Percentiles rank a stretch among this genome's conserved stretches.
These are phyloP conservation scores for Microctonus hyperodae DNA, from an alignment of 2,888 invertebrate genomes.

Conservation along the genomic window DNA sequence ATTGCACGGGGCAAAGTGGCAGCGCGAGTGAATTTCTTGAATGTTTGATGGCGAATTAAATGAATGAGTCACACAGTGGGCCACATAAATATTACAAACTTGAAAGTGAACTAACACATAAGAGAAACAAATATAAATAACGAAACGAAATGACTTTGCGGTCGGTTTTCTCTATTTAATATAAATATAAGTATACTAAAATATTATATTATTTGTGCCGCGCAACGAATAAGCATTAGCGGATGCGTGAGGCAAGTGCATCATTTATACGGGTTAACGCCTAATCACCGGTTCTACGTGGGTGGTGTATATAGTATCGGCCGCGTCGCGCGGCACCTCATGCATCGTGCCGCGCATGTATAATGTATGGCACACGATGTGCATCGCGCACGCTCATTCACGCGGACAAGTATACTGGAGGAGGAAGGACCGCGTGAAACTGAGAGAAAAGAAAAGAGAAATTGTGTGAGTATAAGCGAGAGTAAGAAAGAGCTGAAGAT, in stretches of 20 bases:
- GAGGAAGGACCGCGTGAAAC: neutral
- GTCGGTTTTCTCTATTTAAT: too few species aligned
- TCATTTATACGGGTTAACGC: conserved; percentile 43
- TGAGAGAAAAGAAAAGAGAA: conserved; percentile 24
- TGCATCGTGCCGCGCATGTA: conserved; percentile 39
- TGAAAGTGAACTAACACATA: neutral
- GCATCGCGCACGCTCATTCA: conserved; percentile 42
- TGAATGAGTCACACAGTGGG: conserved; percentile 4
- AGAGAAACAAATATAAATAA: neutral
- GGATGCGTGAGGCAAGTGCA: conserved; percentile 42
- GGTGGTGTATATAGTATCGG: conserved; percentile 37
- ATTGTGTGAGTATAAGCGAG: too few species aligned
- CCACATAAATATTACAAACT: conserved; percentile 6
- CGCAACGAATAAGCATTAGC: conserved; percentile 1
- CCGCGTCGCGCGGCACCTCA: conserved; percentile 25
- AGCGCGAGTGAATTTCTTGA: neutral
- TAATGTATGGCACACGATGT: conserved; percentile 42
- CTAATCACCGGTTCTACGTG: conserved; percentile 43
- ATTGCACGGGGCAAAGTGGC: neutral
- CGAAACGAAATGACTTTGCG: neutral
- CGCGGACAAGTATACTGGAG: conserved; percentile 23
- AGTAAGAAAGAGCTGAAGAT: neutral
- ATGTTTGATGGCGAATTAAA: neutral
- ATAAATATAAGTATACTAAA: neutral
- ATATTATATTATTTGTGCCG: neutral